A percentile compares a stretch with the other conserved stretches of the same genome.
Conservation (phyloP, 2,888 invertebrate genomes). For the Rhaphigaster nebulosa region DNA sequence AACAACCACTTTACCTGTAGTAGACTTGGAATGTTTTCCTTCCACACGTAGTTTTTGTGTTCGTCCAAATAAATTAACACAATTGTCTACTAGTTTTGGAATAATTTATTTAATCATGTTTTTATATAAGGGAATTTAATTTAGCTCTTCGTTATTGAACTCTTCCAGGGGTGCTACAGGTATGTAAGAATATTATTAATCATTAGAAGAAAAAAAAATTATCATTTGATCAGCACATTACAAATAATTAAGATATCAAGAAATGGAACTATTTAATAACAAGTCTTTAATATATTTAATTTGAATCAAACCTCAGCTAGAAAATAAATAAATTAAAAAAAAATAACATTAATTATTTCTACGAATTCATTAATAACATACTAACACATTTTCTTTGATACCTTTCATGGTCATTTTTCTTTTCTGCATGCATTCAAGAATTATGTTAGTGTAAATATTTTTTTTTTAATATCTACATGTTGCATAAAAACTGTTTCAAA, state of each 20-base stretch:
- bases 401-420: slow-evolving; percentile 48
- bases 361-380: background rate
- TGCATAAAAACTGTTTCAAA: slow-evolving; percentile 57
- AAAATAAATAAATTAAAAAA: background rate
- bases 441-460: slow-evolving; percentile 59
- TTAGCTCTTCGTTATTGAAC: slow-evolving; percentile 56
- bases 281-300: background rate
- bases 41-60: slow-evolving; percentile 61
- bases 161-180: slow-evolving; percentile 63
- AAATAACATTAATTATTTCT: background rate
- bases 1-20: slow-evolving; percentile 61
- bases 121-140: slow-evolving; percentile 56
- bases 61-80: slow-evolving; percentile 59
- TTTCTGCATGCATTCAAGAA: slow-evolving; percentile 54
- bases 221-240: background rate
- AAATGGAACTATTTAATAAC: background rate
- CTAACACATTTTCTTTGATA: slow-evolving; percentile 37
- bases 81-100: slow-evolving; percentile 51
- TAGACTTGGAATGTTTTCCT: slow-evolving; percentile 63
- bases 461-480: slow-evolving; percentile 54
- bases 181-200: slow-evolving; percentile 60
- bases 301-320: background rate
- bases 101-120: slow-evolving; percentile 56
- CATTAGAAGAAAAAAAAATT: slow-evolving; percentile 36
- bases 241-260: slow-evolving; percentile 10